Conservation (phyloP, 2,113 vertebrate genomes). For the Pangasianodon gigas region DNA sequence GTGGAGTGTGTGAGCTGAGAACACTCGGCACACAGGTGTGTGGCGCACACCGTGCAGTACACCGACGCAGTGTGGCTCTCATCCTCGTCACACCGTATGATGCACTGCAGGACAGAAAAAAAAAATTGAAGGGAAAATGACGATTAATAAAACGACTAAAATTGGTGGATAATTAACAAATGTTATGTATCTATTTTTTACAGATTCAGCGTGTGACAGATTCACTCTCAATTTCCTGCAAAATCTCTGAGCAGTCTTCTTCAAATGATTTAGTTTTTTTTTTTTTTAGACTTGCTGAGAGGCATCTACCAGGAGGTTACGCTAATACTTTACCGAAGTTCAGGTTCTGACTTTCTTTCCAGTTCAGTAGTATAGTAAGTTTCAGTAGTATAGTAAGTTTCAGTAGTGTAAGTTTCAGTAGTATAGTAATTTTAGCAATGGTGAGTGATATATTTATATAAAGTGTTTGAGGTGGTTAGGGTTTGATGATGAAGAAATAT, state of each 20-base stretch:
- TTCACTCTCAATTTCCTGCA: no score
- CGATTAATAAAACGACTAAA: no score
- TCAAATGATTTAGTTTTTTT: no score
- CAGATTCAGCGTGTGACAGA: no score
- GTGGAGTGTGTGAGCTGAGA: slow-evolving; percentile 96
- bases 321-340: neutral
- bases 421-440: neutral
- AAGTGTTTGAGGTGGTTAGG: neutral
- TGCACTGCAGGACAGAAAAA: slow-evolving; percentile 72
- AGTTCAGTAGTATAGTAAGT: neutral
- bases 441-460: neutral
- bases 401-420: no score
- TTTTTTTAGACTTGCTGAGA: no score
- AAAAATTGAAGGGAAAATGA: no score
- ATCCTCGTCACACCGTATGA: slow-evolving; percentile 95
- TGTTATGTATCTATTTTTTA: no score
- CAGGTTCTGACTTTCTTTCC: neutral
- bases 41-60: slow-evolving; percentile 97
- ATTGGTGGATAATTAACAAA: no score
- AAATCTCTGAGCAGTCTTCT: no score
- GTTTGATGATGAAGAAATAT: neutral
- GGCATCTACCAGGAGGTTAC: no score
- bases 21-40: slow-evolving; percentile 93
- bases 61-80: slow-evolving; percentile 92
- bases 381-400: no score